Conservation (phyloP, 2,797 vertebrate species). For the Megaceryle alcyon region DNA sequence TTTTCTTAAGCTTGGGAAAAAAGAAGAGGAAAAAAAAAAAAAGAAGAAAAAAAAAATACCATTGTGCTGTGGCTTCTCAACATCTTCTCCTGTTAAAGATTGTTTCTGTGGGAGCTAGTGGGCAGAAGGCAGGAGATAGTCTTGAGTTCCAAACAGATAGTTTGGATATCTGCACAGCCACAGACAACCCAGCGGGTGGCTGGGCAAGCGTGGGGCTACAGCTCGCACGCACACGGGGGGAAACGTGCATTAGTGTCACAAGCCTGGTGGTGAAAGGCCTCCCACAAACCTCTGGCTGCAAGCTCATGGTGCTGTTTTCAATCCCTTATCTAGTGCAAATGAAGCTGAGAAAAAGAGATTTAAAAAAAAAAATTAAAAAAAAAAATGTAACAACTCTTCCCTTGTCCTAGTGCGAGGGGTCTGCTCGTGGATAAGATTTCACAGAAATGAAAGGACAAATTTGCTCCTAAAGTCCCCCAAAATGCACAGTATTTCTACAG, state of each 20-base stretch:
- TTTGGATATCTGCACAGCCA: not conserved
- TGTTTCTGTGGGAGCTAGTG: too few species aligned
- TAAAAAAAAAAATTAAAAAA: not conserved
- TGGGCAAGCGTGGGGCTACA: not conserved
- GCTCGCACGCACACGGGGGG: not conserved
- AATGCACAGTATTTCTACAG: fast-evolving
- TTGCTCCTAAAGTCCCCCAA: not conserved
- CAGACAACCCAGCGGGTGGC: not conserved
- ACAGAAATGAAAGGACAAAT: not conserved
- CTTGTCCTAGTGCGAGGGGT: not conserved
- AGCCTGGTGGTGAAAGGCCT: not conserved
- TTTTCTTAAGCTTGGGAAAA: not conserved
- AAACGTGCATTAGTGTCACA: fast-evolving
- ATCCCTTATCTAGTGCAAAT: not conserved
- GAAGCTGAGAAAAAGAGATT: not conserved
- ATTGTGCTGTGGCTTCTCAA: not conserved
- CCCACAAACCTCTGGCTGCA: not conserved
- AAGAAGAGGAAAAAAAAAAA: not conserved
- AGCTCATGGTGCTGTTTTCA: not conserved
- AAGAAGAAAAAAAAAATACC: not conserved
- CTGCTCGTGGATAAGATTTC: not conserved
- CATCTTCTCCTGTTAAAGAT: not conserved
- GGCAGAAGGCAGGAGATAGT: not conserved
- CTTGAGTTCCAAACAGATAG: fast-evolving
- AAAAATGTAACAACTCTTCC: fast-evolving